These are phyloP conservation scores for Rhinichthys osculus DNA, from an alignment of 2,797 vertebrate genomes.

Conservation along the genomic window DNA sequence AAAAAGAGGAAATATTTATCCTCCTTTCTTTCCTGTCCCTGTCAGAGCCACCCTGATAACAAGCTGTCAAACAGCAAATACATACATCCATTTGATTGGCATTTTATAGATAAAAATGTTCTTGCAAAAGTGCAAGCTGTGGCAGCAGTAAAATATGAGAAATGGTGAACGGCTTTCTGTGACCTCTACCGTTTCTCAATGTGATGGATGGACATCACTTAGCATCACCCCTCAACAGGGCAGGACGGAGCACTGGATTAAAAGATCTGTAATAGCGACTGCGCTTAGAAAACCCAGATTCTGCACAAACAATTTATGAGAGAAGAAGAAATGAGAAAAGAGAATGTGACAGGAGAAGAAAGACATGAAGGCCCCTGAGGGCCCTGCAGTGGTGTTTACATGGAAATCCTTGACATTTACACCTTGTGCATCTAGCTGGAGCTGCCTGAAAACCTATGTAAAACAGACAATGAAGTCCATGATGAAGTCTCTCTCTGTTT, in stretches of 20 bases:
- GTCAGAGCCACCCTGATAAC: constrained; percentile 27
- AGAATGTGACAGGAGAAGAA: constrained; percentile 38
- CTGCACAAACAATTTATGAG: constrained; percentile 19
- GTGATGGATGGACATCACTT: constrained; percentile 64
- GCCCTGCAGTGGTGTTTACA: constrained; percentile 32
- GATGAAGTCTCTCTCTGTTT: background rate
- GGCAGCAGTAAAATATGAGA: constrained; percentile 35
- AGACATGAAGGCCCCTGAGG: constrained; percentile 32
- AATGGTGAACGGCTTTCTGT: constrained; percentile 44
- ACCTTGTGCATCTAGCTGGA: constrained; percentile 29
- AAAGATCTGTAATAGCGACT: background rate
- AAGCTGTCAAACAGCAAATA: constrained; percentile 47
- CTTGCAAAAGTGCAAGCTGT: constrained; percentile 32
- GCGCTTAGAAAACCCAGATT: background rate
- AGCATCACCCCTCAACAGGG: constrained; percentile 31
- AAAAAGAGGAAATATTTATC: background rate
- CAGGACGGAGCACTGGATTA: background rate
- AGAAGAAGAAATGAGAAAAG: constrained; percentile 25
- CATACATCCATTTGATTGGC: constrained; percentile 42
- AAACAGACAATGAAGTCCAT: constrained; percentile 23
- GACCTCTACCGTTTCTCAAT: constrained; percentile 64
- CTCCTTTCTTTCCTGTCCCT: constrained; percentile 8
- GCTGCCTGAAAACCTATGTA: constrained; percentile 24
- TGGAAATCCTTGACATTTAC: constrained; percentile 54
- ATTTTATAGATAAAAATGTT: constrained; percentile 47